Percentiles rank a stretch among this genome's conserved stretches.
Conservation (phyloP, 2,888 invertebrate genomes). For the Aleiodes leptofemur region DNA sequence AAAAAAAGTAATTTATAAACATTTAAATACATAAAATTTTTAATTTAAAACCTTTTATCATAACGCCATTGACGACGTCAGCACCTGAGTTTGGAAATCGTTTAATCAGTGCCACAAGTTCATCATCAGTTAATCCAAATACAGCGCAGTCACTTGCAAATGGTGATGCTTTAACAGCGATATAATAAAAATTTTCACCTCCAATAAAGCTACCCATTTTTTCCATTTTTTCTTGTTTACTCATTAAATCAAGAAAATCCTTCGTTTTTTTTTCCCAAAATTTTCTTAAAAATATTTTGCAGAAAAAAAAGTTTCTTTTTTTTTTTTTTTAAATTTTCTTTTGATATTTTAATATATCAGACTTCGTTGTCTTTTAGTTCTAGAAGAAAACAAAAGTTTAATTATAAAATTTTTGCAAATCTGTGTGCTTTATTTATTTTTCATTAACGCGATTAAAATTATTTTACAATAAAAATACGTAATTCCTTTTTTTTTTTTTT, state of each 20-base stretch:
- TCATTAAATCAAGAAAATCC: conserved; percentile 7
- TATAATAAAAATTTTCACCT: conserved; percentile 81
- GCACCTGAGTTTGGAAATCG: conserved; percentile 81
- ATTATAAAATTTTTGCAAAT: conserved; percentile 31
- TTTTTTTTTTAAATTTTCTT: conserved; percentile 51
- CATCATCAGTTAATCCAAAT: conserved; percentile 85
- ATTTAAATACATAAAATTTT: conserved; percentile 22
- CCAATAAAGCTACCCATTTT: conserved; percentile 71
- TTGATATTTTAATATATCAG: conserved; percentile 54
- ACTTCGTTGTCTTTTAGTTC: conserved; percentile 70
- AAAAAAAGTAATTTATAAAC: conserved; percentile 9
- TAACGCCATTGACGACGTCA: conserved; percentile 84
- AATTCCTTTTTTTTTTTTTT: background rate
- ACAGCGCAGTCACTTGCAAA: conserved; percentile 85
- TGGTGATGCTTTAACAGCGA: conserved; percentile 87
- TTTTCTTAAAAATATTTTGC: conserved; percentile 17
- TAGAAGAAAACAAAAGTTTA: conserved; percentile 59
- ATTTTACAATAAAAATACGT: conserved; percentile 31
- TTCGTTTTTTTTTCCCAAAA: conserved; percentile 14
- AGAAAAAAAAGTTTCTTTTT: conserved; percentile 25
- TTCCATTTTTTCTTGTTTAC: conserved; percentile 55
- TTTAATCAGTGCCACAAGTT: conserved; percentile 82
- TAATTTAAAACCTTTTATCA: conserved; percentile 78
- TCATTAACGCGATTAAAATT: conserved; percentile 14
- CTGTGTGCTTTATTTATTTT: conserved; percentile 30